phyloP scores from a whole-genome alignment of 1,140 invertebrate species.

The Pararge aegeria region DNA sequence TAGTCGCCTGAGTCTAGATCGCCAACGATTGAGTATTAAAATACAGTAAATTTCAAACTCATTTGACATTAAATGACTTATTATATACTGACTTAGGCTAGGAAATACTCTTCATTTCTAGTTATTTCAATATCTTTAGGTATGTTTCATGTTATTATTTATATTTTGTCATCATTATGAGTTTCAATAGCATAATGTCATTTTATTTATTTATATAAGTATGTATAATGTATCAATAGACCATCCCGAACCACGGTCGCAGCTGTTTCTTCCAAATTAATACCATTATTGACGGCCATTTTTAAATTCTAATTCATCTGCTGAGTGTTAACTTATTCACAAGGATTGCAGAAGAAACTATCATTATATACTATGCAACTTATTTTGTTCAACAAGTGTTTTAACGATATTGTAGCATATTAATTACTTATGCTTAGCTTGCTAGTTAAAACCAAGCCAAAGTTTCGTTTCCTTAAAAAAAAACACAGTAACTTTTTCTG shows the following conservation, averaged over 20 bases:
- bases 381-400: neutral
- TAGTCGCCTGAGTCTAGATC: too few species aligned
- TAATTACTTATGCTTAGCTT: too few species aligned
- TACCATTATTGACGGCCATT: constrained; percentile 40
- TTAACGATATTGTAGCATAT: too few species aligned
- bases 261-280: constrained; percentile 64
- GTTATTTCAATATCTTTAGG: neutral
- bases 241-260: constrained; percentile 51
- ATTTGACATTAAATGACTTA: neutral
- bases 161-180: neutral
- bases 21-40: too few species aligned
- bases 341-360: constrained; percentile 17
- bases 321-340: neutral
- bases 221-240: constrained; percentile 31
- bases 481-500: too few species aligned
- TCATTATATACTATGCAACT: constrained; percentile 5
- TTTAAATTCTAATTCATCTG: constrained; percentile 40
- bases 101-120: neutral
- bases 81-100: constrained; percentile 1
- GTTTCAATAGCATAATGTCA: constrained; percentile 3
- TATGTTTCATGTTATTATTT: neutral
- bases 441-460: too few species aligned
- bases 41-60: too few species aligned
- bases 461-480: too few species aligned
- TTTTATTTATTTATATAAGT: constrained; percentile 34